phyloP scores from a whole-genome alignment of 2,888 invertebrate species.

The Laothoe populi region DNA sequence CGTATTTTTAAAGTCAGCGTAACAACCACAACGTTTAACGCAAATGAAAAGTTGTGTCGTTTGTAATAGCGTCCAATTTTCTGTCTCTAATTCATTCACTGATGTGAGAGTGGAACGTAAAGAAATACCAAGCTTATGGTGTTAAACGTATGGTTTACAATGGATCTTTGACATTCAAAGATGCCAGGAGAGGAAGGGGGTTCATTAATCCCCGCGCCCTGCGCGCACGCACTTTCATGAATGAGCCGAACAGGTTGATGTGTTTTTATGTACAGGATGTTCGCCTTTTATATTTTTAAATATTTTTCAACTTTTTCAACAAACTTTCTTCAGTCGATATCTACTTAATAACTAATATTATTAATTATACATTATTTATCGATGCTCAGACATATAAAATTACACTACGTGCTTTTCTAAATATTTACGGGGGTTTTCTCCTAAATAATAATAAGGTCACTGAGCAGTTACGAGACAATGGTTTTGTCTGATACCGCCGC shows the following conservation, averaged over 20 bases:
- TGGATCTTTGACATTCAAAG: constrained; percentile 62
- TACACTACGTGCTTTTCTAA: constrained; percentile 37
- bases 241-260: constrained; percentile 84
- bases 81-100: constrained; percentile 19
- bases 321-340: too few species aligned
- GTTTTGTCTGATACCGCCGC: constrained; percentile 50
- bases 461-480: constrained; percentile 57
- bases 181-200: constrained; percentile 67
- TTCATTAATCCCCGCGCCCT: constrained; percentile 85
- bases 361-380: too few species aligned
- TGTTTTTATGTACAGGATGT: constrained; percentile 71
- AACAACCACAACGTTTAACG: constrained; percentile 45
- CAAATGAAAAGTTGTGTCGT: constrained; percentile 50
- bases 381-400: background rate
- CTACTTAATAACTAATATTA: too few species aligned
- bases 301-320: too few species aligned
- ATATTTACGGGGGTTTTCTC: constrained; percentile 39
- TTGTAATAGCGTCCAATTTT: constrained; percentile 47
- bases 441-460: constrained; percentile 48
- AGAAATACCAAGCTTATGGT: constrained; percentile 43
- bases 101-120: constrained; percentile 33
- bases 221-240: constrained; percentile 85
- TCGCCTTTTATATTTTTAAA: constrained; percentile 36
- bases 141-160: constrained; percentile 45
- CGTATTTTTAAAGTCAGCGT: constrained; percentile 72